A percentile compares a stretch with the other conserved stretches of the same genome.
phyloP scores from a whole-genome alignment of 2,888 invertebrate species.

The Drosophila koepferae region DNA sequence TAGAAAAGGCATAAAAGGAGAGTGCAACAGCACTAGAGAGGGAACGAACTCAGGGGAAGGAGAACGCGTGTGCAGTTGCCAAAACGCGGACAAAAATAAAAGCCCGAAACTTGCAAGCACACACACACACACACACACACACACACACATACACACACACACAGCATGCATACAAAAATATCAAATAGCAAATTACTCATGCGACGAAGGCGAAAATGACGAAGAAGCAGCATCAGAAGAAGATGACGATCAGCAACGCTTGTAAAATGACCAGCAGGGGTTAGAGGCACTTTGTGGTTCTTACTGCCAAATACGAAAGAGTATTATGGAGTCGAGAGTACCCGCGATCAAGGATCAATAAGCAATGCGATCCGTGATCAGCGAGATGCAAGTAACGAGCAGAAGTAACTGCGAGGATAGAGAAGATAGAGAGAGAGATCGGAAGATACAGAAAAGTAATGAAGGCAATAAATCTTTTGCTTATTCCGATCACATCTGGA shows the following conservation, averaged over 20 bases:
- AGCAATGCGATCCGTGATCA: neutral
- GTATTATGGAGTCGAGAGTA: neutral
- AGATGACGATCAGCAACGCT: slow-evolving; percentile 1
- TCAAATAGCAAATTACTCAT: slow-evolving; percentile 82
- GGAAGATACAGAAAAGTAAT: neutral
- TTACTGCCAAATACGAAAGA: neutral
- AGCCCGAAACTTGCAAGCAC: slow-evolving; percentile 54
- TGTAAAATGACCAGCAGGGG: slow-evolving; percentile 20
- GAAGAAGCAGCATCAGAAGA: neutral
- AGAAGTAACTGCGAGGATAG: neutral
- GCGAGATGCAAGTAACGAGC: neutral
- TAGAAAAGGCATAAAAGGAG: neutral
- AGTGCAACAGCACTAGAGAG: slow-evolving; percentile 2
- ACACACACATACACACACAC: slow-evolving; percentile 8
- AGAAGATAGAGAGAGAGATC: neutral
- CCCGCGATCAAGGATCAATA: neutral
- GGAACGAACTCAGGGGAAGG: neutral
- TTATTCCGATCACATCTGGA: neutral
- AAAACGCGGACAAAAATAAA: slow-evolving; percentile 54
- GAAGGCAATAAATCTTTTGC: neutral
- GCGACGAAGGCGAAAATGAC: slow-evolving; percentile 49
- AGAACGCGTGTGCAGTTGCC: slow-evolving; percentile 64
- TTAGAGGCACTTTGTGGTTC: neutral
- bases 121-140: slow-evolving; percentile 21
- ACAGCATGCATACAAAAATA: slow-evolving; percentile 59